These are phyloP conservation scores for Erythrolamprus reginae DNA, from an alignment of 2,113 vertebrate species.

Conservation along the genomic window DNA sequence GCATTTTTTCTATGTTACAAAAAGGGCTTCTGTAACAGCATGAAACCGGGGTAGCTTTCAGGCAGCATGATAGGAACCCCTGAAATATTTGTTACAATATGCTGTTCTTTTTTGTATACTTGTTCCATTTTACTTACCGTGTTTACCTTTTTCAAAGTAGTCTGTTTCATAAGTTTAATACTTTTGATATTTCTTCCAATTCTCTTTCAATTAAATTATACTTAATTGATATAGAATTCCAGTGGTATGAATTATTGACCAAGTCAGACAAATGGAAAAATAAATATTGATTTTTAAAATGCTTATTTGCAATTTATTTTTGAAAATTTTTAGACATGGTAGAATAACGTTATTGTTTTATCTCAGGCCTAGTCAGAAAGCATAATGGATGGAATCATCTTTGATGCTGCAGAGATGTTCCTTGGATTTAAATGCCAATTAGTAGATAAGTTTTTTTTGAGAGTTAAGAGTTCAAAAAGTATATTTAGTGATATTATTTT, in stretches of 20 bases:
- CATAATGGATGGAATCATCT: not conserved
- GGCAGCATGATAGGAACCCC: not conserved
- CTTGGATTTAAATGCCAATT: constrained; percentile 29
- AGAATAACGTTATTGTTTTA: not conserved
- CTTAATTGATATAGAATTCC: not conserved
- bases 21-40: not conserved
- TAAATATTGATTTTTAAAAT: not conserved
- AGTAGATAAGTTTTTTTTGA: not conserved
- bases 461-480: constrained; percentile 29
- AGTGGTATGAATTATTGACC: not conserved
- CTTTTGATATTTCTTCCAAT: not conserved
- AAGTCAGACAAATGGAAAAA: not conserved
- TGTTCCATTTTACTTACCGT: not conserved
- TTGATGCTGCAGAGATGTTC: not conserved
- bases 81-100: not conserved
- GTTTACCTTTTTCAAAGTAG: not conserved
- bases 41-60: not conserved
- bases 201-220: not conserved
- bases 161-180: not conserved
- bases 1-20: not conserved
- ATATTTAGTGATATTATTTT: not conserved
- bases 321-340: not conserved
- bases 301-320: not conserved
- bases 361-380: constrained; percentile 2
- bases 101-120: not conserved